phyloP scores from a whole-genome alignment of 2,888 invertebrate species.

The Microchrysa polita region DNA sequence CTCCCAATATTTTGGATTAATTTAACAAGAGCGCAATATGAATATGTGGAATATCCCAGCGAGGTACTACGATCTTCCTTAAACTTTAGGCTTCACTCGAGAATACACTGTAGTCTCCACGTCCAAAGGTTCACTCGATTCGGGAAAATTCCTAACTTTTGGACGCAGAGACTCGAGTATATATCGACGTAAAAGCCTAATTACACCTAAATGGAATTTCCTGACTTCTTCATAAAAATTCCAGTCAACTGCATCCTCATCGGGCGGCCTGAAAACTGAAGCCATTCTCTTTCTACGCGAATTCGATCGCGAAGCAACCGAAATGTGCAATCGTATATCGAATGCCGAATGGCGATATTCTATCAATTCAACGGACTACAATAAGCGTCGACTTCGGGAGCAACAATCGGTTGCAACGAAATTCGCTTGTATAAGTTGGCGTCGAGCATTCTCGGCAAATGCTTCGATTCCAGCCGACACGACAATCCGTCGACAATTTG shows the following conservation, averaged over 20 bases:
- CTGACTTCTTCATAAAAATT: not conserved
- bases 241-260: not conserved
- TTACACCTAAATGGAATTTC: not conserved
- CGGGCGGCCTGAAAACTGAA: constrained; percentile 60
- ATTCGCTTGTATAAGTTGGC: constrained; percentile 80
- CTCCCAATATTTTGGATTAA: constrained; percentile 1
- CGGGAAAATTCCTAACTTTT: no score
- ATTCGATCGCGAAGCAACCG: constrained; percentile 77
- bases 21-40: constrained; percentile 4
- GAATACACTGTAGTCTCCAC: no score
- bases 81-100: no score
- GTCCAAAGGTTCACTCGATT: no score
- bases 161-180: no score
- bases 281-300: constrained; percentile 77
- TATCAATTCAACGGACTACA: constrained; percentile 78
- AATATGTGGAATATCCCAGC: constrained; percentile 44
- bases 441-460: constrained; percentile 73
- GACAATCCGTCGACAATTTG: constrained; percentile 73
- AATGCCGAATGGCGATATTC: constrained; percentile 80
- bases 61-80: constrained; percentile 9
- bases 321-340: constrained; percentile 77
- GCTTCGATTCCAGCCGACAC: constrained; percentile 77
- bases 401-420: constrained; percentile 76
- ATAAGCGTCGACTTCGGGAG: constrained; percentile 76
- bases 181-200: not conserved